A percentile compares a stretch with the other conserved stretches of the same genome.
Conservation (phyloP, 2,888 invertebrate genomes). For the Eristalis arbustorum region DNA sequence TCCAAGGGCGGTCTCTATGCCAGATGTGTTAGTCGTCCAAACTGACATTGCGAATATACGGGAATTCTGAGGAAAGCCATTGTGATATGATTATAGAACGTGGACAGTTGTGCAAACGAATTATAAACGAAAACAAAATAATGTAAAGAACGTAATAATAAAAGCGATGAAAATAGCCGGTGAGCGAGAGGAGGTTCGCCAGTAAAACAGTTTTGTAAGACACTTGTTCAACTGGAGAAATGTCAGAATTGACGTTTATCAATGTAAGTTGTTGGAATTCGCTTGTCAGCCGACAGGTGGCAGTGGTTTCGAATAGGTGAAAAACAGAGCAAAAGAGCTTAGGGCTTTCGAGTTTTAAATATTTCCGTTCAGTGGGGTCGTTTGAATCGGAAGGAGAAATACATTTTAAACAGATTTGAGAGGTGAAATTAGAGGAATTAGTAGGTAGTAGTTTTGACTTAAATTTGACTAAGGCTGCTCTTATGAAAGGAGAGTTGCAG, state of each 20-base stretch:
- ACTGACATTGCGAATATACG: conserved; percentile 82
- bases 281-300: neutral
- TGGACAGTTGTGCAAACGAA: neutral
- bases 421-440: too few relatives aligned
- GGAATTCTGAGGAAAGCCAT: conserved; percentile 66
- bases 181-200: neutral
- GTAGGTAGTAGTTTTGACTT: too few relatives aligned
- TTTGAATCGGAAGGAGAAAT: neutral
- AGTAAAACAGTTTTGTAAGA: neutral
- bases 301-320: neutral
- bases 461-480: too few relatives aligned
- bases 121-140: neutral
- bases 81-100: conserved; percentile 17
- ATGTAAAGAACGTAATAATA: neutral
- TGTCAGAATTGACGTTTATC: conserved; percentile 46
- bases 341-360: neutral
- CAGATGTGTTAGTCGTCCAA: conserved; percentile 86
- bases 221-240: conserved; percentile 47
- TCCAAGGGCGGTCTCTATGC: conserved; percentile 78
- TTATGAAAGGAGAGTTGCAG: too few relatives aligned
- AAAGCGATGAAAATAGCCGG: conserved; percentile 23
- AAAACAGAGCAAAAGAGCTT: neutral
- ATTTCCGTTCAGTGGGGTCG: neutral
- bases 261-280: neutral
- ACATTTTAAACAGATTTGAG: neutral